These are phyloP conservation scores for Sturmia bella DNA, from an alignment of 2,888 invertebrate species.

Conservation along the genomic window DNA sequence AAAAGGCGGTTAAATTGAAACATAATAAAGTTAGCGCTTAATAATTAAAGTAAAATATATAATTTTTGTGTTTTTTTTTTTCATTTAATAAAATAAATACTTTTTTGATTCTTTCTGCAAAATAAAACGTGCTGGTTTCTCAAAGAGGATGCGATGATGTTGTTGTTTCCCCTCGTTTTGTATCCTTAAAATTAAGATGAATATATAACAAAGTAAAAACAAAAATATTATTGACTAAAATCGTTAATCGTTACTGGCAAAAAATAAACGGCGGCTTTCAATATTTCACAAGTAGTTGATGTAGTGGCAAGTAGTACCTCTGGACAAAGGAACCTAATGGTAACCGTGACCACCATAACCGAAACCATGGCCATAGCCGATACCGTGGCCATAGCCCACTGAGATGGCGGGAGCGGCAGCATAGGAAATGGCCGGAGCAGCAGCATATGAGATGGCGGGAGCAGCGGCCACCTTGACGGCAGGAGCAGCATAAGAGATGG, in stretches of 20 bases:
- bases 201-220: constrained; percentile 40
- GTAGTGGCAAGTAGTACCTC: constrained; percentile 12
- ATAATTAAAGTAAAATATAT: constrained; percentile 28
- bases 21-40: constrained; percentile 51
- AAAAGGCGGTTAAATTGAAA: constrained; percentile 48
- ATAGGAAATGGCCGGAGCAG: constrained; percentile 74
- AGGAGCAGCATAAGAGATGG: constrained; percentile 69
- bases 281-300: constrained; percentile 56
- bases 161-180: constrained; percentile 4
- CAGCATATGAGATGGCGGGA: constrained; percentile 74
- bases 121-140: constrained; percentile 39
- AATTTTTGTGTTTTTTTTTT: constrained; percentile 39
- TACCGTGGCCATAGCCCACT: constrained; percentile 68
- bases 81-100: constrained; percentile 29
- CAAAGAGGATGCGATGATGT: constrained; percentile 12
- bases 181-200: constrained; percentile 55
- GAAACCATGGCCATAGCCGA: constrained; percentile 68
- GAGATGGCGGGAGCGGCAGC: constrained; percentile 70
- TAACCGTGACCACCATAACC: constrained; percentile 72
- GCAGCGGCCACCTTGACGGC: constrained; percentile 70
- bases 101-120: constrained; percentile 65
- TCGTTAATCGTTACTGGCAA: constrained; percentile 65
- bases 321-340: constrained; percentile 32
- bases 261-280: constrained; percentile 62
- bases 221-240: constrained; percentile 60